Percentiles rank a stretch among this genome's conserved stretches.
Conservation (phyloP, 1,140 invertebrate species). For the Lepidurus couesii region DNA sequence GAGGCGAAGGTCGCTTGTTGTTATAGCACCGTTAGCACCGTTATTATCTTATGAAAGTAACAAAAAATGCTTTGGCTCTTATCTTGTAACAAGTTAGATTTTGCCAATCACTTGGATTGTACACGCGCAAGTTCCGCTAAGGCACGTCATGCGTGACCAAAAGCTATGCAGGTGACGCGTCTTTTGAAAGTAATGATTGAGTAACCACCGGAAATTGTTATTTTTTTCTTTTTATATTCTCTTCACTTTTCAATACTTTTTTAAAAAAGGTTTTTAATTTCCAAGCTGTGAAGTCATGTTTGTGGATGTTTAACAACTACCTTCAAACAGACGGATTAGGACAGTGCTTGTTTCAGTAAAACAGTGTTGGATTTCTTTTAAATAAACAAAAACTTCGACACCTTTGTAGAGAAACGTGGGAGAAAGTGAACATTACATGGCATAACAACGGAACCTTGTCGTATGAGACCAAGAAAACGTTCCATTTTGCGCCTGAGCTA, state of each 20-base stretch:
- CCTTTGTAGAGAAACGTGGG: conserved; percentile 70
- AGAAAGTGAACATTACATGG: conserved; percentile 74
- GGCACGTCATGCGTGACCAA: too few species aligned
- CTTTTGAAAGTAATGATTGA: neutral
- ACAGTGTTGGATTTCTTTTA: too few species aligned
- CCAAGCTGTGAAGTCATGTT: neutral
- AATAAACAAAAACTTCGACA: too few species aligned
- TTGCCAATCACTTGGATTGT: too few species aligned
- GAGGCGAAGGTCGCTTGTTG: conserved; percentile 4
- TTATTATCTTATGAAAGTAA: conserved; percentile 20
- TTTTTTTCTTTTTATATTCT: neutral
- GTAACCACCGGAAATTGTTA: neutral
- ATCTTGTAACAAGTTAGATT: neutral
- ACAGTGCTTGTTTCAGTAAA: too few species aligned
- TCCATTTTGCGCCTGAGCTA: conserved; percentile 72
- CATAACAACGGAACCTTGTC: conserved; percentile 77
- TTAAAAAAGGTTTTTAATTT: neutral
- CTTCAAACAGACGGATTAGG: too few species aligned
- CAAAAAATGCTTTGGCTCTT: neutral
- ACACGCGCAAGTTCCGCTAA: too few species aligned
- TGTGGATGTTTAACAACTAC: too few species aligned
- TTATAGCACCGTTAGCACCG: neutral
- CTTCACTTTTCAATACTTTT: neutral
- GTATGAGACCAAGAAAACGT: conserved; percentile 78
- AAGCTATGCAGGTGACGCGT: too few species aligned